Evolutionary conservation across 2,888 invertebrate genomes (phyloP), one percentile per base, ranked within the genome.

Genomic region (Diarsia mendica): DNA sequence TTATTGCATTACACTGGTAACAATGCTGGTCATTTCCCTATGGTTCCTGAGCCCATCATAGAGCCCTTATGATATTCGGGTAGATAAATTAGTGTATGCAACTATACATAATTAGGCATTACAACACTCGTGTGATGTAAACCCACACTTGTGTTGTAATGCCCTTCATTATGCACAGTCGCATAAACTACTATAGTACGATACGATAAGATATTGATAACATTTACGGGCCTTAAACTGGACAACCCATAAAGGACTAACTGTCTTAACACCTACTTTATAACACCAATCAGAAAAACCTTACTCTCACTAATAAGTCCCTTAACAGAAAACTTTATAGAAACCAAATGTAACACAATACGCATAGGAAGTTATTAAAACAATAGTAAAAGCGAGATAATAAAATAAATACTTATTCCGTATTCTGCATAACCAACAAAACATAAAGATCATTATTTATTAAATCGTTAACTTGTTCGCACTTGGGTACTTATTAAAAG

Each of bases 361-460:
- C 20, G n/a, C 23, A 13, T 6, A 53, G 82, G 60, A 82, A 77
- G 67, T 66, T 46, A 46, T 78, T 48, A 74, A 80, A 55, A 72
- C 60, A 83, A 74, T 70, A 76, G 46, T 61, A 67, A 67, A 83
- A 58, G 49, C 46, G 18, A 51, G 44, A 13, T 48, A 65, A 66
- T 61, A 58, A 61, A 68, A 80, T 80, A 80, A 80, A 67, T 60
- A 15, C n/a, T n/a, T n/a, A 55, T 60, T 69, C 61, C 63, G 58
- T 63, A 79, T 70, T 67, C 70, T 64, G 33, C 79, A 39, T 67
- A 28, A 48, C 49, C 69, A 83, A 68, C 51, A 64, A 64, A 60
- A 67, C 73, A 53, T 72, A 69, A 67, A 85, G 33, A 49, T 75
- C 80, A 71, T 65, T 75, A 76, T 83, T 86, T 82, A 79, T 71